These are phyloP conservation scores for Chromobotia macracanthus DNA, from an alignment of 2,797 vertebrate species.

Conservation along the genomic window DNA sequence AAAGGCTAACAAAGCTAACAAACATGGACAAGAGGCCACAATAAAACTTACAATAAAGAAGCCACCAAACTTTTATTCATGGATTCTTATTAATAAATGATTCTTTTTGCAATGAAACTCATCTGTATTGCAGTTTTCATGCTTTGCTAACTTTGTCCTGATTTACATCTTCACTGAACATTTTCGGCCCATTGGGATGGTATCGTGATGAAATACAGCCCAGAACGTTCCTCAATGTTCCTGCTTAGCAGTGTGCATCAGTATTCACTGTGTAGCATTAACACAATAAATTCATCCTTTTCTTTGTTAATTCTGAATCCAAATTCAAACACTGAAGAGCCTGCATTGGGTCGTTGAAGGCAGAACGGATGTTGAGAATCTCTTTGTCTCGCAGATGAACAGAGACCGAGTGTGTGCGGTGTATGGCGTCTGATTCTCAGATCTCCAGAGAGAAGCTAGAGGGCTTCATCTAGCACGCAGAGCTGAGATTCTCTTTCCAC, in stretches of 20 bases:
- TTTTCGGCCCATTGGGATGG: conserved; percentile 19
- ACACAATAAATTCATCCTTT: background rate
- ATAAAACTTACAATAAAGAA: background rate
- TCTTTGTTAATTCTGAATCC: conserved; percentile 16
- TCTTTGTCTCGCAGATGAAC: conserved; percentile 48
- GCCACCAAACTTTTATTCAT: background rate
- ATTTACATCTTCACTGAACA: conserved; percentile 8
- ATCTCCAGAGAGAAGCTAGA: conserved; percentile 44
- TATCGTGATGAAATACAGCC: background rate
- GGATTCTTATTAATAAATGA: background rate
- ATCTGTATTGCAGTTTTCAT: background rate
- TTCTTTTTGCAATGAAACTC: background rate
- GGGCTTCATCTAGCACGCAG: conserved; percentile 46
- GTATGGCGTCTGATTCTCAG: conserved; percentile 27
- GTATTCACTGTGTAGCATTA: conserved; percentile 33
- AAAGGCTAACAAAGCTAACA: too few species aligned
- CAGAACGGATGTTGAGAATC: conserved; percentile 31
- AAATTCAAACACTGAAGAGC: conserved; percentile 23
- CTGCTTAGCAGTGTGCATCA: conserved; percentile 14
- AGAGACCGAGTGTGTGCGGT: conserved; percentile 1
- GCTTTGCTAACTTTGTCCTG: conserved; percentile 1
- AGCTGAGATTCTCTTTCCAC: conserved; percentile 44
- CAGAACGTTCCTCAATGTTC: conserved; percentile 1
- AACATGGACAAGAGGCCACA: background rate
- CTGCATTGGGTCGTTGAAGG: conserved; percentile 20